Base-by-base conservation (phyloP, 2,888 invertebrate species). In the Drosophila anomalipes region DNA sequence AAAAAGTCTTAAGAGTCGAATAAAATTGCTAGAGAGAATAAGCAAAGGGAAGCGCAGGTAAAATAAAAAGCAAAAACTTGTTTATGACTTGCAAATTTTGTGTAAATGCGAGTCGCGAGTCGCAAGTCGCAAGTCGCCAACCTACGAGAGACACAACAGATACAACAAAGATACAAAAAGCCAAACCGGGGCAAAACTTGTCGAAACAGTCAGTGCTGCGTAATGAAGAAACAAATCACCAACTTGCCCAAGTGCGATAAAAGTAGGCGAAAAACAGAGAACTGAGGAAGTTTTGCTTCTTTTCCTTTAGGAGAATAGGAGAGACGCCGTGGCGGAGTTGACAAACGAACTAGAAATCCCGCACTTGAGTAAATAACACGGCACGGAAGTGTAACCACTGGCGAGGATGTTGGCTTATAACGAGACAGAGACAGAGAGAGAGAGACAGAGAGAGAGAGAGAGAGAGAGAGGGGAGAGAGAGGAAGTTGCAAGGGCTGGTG, bases 31-130 rank as follows among this genome's bases (percentile, higher is more conserved):
- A 28, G 52, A 49, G 67, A 66, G 59, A 78, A 63, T 49, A 63
- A 67, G 68, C 51, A 47, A 61, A 61, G 65, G 52, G 47, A 51
- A 57, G 78, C 59, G 63, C 69, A 83, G 86, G 81, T 82, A 81
- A 81, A 79, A 70, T 71, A 88, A 86, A 86, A 77, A 84, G 86
- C 79, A 89, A 90, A 89, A 87, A 90, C 89, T 90, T 90, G 90
- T 90, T 90, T 87, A 87, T 86, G 90, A 90, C 88, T 91, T 90
- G 91, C 89, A 89, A 87, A 87, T 89, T 80, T 76, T 66, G 68
- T 81, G 86, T 81, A 79, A 82, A 79, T 84, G 82, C 81, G 61
- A 82, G 69, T 73, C 63, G 73, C 65, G 76, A 82, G 71, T 72
- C 63, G 73, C 65, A 71, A 69, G 59, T 26, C 52, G 56, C 63